Base-by-base conservation (phyloP, 2,797 vertebrate genomes). In the Sebastes hubbsi region DNA sequence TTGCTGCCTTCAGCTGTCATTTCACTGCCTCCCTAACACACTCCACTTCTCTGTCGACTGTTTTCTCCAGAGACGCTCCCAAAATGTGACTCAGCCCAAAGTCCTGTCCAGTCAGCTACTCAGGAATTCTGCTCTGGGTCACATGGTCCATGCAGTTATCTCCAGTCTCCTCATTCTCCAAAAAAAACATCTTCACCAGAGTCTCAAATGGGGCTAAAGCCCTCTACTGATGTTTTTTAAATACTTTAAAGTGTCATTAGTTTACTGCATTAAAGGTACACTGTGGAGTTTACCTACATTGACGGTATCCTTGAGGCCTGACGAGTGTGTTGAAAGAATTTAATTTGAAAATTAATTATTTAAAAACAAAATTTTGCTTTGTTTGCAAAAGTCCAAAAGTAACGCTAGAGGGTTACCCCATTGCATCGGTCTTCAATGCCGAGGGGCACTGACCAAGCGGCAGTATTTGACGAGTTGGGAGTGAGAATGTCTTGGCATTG, bases 1-100 rank as follows among this genome's bases (percentile, higher is more conserved):
- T 85, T 71, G 66, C 62, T 59, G 77, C 58, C 59, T 32, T 78
- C 80, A 80, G 78, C 69, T 77, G 81, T 80, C 81, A 60, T 71
- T 87, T 77, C 34, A 30, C 72, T 32, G 56, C 49, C 72, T 75
- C 62, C 42, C 61, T 54, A 38, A 76, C 79, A 66, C 54, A 4
- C 46, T 77, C 34, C 55, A 32, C 55, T 61, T 70, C 73, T 58
- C 78, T 30, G 61, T 25, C 8, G 24, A 42, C 52, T 27, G 18
- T 74, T 79, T 73, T 69, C 38, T 56, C 34, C 67, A 58, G 60
- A 78, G 22, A 20, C 16, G 7, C 10, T 25, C 62, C 22, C 52
- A 77, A 72, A 76, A 25, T 63, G 49, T 82, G 83, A 80, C 49
- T 86, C 73, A 32, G 55, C 74, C 73, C 71, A 38, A 9, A 36